These are phyloP conservation scores for Solen grandis DNA, from an alignment of 1,140 invertebrate genomes.

Conservation along the genomic window DNA sequence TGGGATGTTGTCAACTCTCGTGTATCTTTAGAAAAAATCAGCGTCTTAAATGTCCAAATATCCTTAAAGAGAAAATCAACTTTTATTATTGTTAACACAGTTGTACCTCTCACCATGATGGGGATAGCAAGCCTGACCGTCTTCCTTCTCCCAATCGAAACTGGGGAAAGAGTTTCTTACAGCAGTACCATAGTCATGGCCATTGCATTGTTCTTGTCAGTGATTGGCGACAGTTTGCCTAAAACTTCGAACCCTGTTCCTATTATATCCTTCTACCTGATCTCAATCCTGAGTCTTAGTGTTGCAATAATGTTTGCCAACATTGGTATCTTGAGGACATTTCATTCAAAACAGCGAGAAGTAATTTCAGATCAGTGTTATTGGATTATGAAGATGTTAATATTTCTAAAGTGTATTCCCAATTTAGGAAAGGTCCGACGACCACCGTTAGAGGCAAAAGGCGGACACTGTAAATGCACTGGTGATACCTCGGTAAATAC, in stretches of 20 bases:
- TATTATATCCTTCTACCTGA: slow-evolving; percentile 7
- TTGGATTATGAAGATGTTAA: too few species aligned
- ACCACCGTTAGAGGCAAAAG: too few species aligned
- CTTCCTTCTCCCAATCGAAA: neutral
- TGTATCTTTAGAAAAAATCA: neutral
- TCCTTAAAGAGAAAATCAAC: slow-evolving; percentile 9
- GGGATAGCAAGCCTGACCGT: slow-evolving; percentile 82
- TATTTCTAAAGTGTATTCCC: too few species aligned
- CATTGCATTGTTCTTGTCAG: slow-evolving; percentile 9
- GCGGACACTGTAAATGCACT: too few species aligned
- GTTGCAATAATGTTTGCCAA: too few species aligned
- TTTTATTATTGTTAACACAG: slow-evolving; percentile 83
- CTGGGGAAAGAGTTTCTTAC: slow-evolving; percentile 10
- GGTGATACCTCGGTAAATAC: too few species aligned
- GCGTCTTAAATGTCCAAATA: neutral
- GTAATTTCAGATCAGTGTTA: too few species aligned
- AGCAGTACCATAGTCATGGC: slow-evolving; percentile 5
- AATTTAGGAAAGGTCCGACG: too few species aligned
- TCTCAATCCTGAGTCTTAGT: neutral
- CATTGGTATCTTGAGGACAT: too few species aligned
- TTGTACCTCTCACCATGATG: slow-evolving; percentile 84
- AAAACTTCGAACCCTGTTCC: slow-evolving; percentile 11
- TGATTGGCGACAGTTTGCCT: neutral
- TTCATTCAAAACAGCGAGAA: too few species aligned
- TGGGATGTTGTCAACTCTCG: neutral